Evolutionary conservation across 2,113 vertebrate species (phyloP), one percentile per base, ranked within the genome.

Genomic region (Actinemys pallida): DNA sequence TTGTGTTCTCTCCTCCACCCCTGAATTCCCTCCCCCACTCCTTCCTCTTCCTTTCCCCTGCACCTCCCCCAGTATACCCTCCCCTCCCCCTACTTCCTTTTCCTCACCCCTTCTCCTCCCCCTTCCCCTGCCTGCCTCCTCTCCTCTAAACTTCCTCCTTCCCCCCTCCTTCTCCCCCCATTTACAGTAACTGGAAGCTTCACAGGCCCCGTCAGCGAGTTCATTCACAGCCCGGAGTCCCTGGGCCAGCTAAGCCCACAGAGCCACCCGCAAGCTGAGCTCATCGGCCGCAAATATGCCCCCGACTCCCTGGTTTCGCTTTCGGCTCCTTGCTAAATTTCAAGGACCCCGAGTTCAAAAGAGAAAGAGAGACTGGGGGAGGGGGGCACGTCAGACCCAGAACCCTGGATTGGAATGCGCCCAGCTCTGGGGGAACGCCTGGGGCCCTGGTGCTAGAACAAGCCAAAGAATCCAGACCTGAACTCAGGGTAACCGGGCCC

Each of bases 21-120:
- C 22, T 25, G 72, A 10, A 24, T 75, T 69, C 65, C n/a, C 69
- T 39, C n/a, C 69, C n/a, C 16, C 82, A 65, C 1, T 42, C 1
- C 25, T 3, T 0, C n/a, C n/a, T n/a, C 20, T 35, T 25, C 87
- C 39, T 50, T 2, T 19, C 81, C 2, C 2, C 22, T 0, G 0
- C 80, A 8, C 27, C 42, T 20, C 42, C 42, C 2, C 5, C 16
- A 14, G 59, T 62, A 14, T 16, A 19, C 62, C 19, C 45, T 8
- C 29, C 9, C 81, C 16, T 22, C 39, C 5, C 27, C 27, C 16
- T 6, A 2, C 3, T 35, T 89, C 3, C 0, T 3, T 42, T 39
- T 54, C 10, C 49, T n/a, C 35, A 10, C 83, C 3, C 19, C 81
- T 59, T 75, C 3, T 0, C 19, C 57, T 11, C 42, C 27, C 27